Evolutionary conservation across 2,888 invertebrate species (phyloP), one percentile per base, ranked within the genome.

Genomic region (Lamellibrachia columna): DNA sequence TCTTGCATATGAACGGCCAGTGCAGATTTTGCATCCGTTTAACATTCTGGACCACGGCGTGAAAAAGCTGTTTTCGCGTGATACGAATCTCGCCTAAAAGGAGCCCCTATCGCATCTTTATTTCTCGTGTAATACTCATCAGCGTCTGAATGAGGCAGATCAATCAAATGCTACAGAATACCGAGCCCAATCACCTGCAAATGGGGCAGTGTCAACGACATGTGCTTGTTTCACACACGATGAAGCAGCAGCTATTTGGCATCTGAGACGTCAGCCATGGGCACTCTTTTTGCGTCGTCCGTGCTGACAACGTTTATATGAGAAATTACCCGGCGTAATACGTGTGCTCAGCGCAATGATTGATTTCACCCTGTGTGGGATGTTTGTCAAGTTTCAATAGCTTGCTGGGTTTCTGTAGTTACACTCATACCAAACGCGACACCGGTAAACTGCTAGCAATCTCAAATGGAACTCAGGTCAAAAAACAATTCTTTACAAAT

Each of bases 261-360:
- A 75, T 75, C 75, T 15, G 75, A 75, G 75, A 6, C 22, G 75
- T 75, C 75, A n/a, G n/a, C 15, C 22, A 22, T n/a, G 15, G n/a
- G 75, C 40, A 40, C 40, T 40, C 1, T 40, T 40, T 75, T 15
- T 11, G 22, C 75, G 22, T 15, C 75, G 15, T 22, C 75, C 15
- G 22, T 22, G 75, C 75, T 22, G 75, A 75, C 75, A 75, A 22
- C 75, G 75, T 75, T 75, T 75, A 22, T n/a, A n/a, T 75, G 75
- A 22, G 75, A 75, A 75, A 75, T 75, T 75, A 75, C 75, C 75
- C 15, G 75, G 75, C n/a, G 75, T 75, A 75, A 75, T n/a, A 75
- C 22, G n/a, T 22, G 75, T n/a, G 15, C 75, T 75, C 75, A n/a
- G 22, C 22, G 75, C 15, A 75, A 75, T 75, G 75, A 75, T 75